These are phyloP conservation scores for Phaethon lepturus DNA, from an alignment of 2,113 vertebrate genomes.

Conservation along the genomic window DNA sequence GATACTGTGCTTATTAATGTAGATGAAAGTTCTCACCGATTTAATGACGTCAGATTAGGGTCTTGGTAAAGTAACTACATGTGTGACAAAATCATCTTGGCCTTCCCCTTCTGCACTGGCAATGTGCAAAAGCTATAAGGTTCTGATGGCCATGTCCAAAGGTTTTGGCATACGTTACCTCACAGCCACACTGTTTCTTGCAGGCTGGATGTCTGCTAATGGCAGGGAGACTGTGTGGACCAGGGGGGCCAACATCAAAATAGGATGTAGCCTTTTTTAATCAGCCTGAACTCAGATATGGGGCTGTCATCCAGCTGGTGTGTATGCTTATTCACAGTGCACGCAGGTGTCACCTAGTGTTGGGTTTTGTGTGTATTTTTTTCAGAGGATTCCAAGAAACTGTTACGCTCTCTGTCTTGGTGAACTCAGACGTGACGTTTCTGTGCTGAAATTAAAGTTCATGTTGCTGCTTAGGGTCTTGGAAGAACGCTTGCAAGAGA, in stretches of 20 bases:
- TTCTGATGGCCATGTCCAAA: neutral
- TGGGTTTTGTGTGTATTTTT: neutral
- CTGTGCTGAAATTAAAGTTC: neutral
- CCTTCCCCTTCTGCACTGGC: neutral
- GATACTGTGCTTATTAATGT: neutral
- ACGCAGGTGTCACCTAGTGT: neutral
- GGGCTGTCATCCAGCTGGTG: neutral
- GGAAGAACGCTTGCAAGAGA: constrained; percentile 78
- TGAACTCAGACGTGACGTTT: neutral
- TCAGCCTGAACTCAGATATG: neutral
- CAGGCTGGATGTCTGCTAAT: neutral
- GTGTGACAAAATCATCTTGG: neutral
- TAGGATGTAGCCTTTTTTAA: neutral
- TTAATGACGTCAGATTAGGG: neutral
- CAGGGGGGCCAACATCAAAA: neutral
- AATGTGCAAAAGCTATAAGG: neutral
- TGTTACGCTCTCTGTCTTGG: neutral
- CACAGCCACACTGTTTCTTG: neutral
- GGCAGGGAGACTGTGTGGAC: neutral
- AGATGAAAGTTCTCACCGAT: neutral
- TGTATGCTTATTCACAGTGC: neutral
- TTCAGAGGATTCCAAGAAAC: neutral
- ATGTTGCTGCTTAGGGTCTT: constrained; percentile 72
- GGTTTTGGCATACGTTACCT: neutral
- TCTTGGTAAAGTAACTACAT: neutral